Percentiles rank a stretch among this genome's conserved stretches.
Evolutionary conservation across 2,113 vertebrate genomes (phyloP).

Genomic region (Castor canadensis): DNA sequence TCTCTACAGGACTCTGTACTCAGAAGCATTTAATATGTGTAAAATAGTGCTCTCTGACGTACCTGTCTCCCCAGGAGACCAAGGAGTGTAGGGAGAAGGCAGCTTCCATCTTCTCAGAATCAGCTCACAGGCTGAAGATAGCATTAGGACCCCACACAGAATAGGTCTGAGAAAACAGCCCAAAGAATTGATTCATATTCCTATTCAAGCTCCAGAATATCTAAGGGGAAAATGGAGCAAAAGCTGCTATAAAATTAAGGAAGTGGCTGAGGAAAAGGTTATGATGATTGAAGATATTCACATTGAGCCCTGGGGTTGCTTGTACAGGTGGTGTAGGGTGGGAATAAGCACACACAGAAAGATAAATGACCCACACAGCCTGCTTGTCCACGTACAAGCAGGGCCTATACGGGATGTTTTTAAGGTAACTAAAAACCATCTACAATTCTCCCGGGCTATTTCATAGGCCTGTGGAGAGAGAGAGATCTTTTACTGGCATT

Average conservation of each 20-base stretch:
- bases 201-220: neutral
- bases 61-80: neutral
- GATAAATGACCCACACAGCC: slow-evolving; percentile 64
- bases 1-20: neutral
- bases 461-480: slow-evolving; percentile 46
- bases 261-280: slow-evolving; percentile 36
- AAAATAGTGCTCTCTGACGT: neutral
- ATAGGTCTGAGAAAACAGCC: neutral
- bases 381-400: slow-evolving; percentile 39
- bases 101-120: neutral
- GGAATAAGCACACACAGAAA: neutral
- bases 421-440: slow-evolving; percentile 68
- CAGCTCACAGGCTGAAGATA: neutral
- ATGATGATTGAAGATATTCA: slow-evolving; percentile 42
- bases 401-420: slow-evolving; percentile 57
- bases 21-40: slow-evolving; percentile 7
- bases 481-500: neutral
- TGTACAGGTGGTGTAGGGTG: slow-evolving; percentile 56
- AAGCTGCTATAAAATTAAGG: slow-evolving; percentile 25
- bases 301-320: slow-evolving; percentile 30
- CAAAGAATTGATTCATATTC: neutral
- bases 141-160: neutral
- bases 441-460: slow-evolving; percentile 37
- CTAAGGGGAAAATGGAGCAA: neutral
- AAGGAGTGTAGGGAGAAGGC: neutral